phyloP scores from a whole-genome alignment of 2,888 invertebrate species.

The Oscheius sp. region DNA sequence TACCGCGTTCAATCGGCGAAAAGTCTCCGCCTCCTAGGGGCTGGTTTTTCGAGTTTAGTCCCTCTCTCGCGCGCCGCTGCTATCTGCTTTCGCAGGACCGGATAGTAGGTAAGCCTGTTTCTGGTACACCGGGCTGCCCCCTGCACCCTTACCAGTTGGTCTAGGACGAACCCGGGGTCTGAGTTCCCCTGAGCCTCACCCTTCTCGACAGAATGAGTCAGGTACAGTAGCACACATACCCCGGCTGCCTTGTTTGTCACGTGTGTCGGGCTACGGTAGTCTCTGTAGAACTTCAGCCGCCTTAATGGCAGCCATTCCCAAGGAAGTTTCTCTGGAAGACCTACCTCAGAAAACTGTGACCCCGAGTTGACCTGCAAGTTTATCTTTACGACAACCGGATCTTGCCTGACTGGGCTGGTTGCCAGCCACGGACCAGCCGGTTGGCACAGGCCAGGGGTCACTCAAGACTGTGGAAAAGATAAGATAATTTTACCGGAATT shows the following conservation, averaged over 20 bases:
- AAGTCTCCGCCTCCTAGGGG: constrained; percentile 24
- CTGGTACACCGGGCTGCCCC: background rate
- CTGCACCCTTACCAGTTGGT: background rate
- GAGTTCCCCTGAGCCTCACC: too few relatives aligned
- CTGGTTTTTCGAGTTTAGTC: constrained; percentile 44
- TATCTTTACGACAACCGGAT: constrained; percentile 31
- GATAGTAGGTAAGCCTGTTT: constrained; percentile 32
- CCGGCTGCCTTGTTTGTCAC: constrained; percentile 19
- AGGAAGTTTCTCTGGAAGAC: background rate
- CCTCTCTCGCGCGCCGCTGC: constrained; percentile 28
- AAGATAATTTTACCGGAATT: background rate
- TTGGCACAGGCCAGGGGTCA: too few relatives aligned
- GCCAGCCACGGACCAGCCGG: constrained; percentile 2
- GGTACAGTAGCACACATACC: background rate
- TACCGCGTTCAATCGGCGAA: background rate
- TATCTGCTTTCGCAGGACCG: constrained; percentile 32
- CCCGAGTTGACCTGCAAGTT: constrained; percentile 2
- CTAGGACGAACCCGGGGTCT: background rate
- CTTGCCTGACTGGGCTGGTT: constrained; percentile 13
- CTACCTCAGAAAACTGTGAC: background rate
- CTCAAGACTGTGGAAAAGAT: too few relatives aligned
- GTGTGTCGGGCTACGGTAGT: constrained; percentile 23
- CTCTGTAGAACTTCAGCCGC: too few relatives aligned
- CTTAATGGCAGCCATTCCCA: too few relatives aligned
- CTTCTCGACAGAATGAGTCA: background rate